Evolutionary conservation across 2,888 invertebrate genomes (phyloP), one percentile per base, ranked within the genome.

Genomic region (Tanytarsus gracilentus): DNA sequence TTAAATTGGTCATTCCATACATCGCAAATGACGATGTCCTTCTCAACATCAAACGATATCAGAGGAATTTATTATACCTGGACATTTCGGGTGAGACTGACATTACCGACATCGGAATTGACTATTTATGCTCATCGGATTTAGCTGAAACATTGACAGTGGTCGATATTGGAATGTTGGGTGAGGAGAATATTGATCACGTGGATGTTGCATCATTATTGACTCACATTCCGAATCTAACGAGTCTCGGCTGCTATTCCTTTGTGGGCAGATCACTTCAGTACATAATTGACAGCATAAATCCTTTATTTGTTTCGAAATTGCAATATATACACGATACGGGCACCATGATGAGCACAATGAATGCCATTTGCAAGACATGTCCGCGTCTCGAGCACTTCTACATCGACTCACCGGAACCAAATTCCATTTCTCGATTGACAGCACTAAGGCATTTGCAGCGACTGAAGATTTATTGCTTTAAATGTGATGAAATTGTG

Each of bases 81-180:
- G 84, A 85, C 65, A 78, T 85, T 62, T 85, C 84, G 0, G 85
- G 85, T 1, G 85, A 85, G 68, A 82, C 84, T 7, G 81, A 80
- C 67, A 82, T 84, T 40, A 82, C 83, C 1, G 78, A 81, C 67
- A 79, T 79, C 25, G 83, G 83, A 59, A 78, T 85, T 51, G 79
- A 78, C 61, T 74, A 75, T 2, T 75, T 85, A 68, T 69, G 80
- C 49, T 74, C 70, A 27, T 77, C 79, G 1, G 73, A 77, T 60
- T 75, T 78, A n/a, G 76, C 79, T 11, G 75, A 79, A 40, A 77
- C 76, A 55, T 68, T 85, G 36, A 79, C 79, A 4, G 77, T 83
- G 44, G 75, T 85, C 50, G 82, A 84, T 67, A 80, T 85, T 64
- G 85, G 85, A 44, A 80, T 81, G 76, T 83, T 81, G 62, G 85